Evolutionary conservation across 1,140 invertebrate species (phyloP), one percentile per base, ranked within the genome.

Genomic region (Bradysia coprophila): DNA sequence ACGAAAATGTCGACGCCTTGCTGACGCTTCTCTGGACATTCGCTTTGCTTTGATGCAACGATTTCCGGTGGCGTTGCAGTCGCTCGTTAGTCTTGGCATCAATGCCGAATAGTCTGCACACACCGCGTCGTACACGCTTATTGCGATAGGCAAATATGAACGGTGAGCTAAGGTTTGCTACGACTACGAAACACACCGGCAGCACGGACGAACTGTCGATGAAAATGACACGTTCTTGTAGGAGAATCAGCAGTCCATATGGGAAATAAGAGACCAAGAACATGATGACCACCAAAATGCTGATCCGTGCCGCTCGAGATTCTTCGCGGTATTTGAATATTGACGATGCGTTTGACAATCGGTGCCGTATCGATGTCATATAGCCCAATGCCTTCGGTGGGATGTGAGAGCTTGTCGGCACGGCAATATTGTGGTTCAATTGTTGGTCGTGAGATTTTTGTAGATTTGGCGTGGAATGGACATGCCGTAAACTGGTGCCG

Each of bases 311-410:
- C 0, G 83, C 81, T 44, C 83, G 67, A 22, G 80, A 77, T 57
- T 87, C 83, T 58, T 86, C 82, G 18, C 81, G 66, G 54, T 85
- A 84, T 42, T 76, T 69, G 57, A 87, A 86, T 42, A 84, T 62
- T 15, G 79, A 82, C n/a, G 78, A 81, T 10, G 81, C 83, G 53
- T 86, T 86, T 43, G 81, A 84, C 33, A 87, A 79, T 9, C 78
- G 65, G 55, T 80, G 75, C 31, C 76, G 73, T 40, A 85, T 62
- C 5, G 73, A 77, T 40, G 73, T 78, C 47, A 84, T 78, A 48
- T 77, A 76, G 44, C 57, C 56, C 13, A 58, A 45, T 0, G 57
- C 54, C 46, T 60, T 60, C 10, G 57, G 55, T 1, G 57, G 58
- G 44, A 51, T 51, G 20, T 57, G 54, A 45, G 57, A 55, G 13